Percentiles rank a stretch among this genome's conserved stretches.
phyloP scores from a whole-genome alignment of 2,113 vertebrate genomes.

The Sinosuthora webbiana region DNA sequence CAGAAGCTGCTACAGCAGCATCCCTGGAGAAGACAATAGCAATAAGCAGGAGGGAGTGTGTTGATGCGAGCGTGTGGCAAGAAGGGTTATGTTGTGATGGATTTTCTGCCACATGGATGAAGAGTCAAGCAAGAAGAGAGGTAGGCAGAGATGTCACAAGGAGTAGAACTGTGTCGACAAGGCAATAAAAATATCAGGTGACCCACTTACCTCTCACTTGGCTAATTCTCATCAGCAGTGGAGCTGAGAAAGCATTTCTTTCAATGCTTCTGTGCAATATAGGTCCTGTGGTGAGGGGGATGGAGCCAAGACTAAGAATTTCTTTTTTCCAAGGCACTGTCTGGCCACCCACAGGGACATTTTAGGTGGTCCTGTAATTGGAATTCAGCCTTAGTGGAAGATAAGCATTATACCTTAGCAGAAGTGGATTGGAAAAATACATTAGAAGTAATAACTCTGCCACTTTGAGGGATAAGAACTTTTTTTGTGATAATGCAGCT shows the following conservation, averaged over 20 bases:
- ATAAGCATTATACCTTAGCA: background rate
- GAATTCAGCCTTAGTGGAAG: background rate
- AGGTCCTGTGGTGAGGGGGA: background rate
- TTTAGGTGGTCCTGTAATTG: background rate
- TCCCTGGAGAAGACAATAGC: background rate
- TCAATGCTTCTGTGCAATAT: background rate
- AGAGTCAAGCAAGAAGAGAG: background rate
- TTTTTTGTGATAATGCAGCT: background rate
- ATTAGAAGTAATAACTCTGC: background rate
- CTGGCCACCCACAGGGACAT: background rate
- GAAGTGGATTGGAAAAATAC: background rate
- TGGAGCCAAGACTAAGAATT: background rate
- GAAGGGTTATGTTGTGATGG: background rate
- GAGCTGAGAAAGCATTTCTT: background rate
- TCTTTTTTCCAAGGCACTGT: background rate
- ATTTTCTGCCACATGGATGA: background rate
- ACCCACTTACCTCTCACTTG: background rate
- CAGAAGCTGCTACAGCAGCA: background rate
- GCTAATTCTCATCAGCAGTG: background rate
- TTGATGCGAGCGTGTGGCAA: fast-evolving
- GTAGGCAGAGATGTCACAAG: background rate
- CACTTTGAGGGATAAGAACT: background rate
- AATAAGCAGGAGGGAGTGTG: background rate
- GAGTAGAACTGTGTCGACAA: background rate
- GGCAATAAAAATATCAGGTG: background rate